Evolutionary conservation across 2,797 vertebrate genomes (phyloP).

Genomic region (Chloroceryle amazona): DNA sequence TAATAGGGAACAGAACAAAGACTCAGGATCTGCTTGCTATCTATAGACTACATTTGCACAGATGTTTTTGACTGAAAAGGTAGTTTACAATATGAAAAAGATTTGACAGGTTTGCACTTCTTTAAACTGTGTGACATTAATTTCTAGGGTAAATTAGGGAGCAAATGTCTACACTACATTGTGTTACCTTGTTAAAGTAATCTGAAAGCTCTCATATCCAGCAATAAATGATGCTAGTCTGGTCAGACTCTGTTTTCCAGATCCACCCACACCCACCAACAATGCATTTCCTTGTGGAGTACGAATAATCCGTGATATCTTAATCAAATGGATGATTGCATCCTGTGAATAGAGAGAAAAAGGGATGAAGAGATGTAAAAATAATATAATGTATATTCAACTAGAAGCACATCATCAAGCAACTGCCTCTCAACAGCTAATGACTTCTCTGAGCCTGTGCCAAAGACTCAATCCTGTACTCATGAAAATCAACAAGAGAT

Average conservation of each 20-base stretch:
- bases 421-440: background rate
- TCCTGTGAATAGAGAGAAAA: constrained; percentile 77
- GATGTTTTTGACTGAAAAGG: background rate
- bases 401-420: background rate
- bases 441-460: background rate
- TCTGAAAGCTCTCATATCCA: constrained; percentile 89
- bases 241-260: constrained; percentile 89
- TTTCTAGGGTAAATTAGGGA: background rate
- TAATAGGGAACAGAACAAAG: background rate
- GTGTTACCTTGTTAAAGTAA: constrained; percentile 86
- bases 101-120: background rate
- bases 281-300: constrained; percentile 88
- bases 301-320: constrained; percentile 87
- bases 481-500: background rate
- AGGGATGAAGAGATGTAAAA: background rate
- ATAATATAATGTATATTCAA: background rate
- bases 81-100: background rate
- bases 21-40: background rate
- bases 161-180: background rate
- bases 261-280: constrained; percentile 90
- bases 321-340: constrained; percentile 87
- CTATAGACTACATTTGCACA: background rate
- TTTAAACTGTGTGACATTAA: background rate
- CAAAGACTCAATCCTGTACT: background rate
- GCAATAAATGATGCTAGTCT: constrained; percentile 87